Evolutionary conservation across 2,797 vertebrate species (phyloP).

Genomic region (Pangasius djambal): DNA sequence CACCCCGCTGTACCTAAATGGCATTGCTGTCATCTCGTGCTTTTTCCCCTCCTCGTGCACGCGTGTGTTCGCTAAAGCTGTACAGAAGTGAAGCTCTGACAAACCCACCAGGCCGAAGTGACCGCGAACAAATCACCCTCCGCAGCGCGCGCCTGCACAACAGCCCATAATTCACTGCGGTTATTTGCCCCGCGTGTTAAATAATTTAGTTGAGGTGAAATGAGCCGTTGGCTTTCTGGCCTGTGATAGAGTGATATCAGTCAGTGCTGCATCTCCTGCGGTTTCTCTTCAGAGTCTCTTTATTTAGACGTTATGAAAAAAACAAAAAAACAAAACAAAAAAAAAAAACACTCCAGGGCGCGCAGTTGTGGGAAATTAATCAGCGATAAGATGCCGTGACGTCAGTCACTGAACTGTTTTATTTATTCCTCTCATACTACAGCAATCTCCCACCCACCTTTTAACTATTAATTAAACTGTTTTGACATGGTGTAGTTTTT

Average conservation of each 20-base stretch:
- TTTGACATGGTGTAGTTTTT: neutral
- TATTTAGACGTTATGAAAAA: neutral
- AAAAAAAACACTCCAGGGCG: too few species aligned
- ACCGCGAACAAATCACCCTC: constrained; percentile 48
- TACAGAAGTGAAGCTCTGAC: too few species aligned
- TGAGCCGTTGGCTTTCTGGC: constrained; percentile 44
- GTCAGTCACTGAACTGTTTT: neutral
- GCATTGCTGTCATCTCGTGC: constrained; percentile 2
- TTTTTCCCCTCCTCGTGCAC: neutral
- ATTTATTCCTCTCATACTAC: neutral
- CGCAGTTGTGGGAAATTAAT: neutral
- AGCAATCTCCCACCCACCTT: neutral
- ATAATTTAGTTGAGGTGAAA: constrained; percentile 51
- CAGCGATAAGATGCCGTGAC: neutral
- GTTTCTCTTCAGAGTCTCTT: constrained; percentile 19
- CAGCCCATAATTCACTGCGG: constrained; percentile 36
- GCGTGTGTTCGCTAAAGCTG: neutral
- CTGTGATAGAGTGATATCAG: constrained; percentile 38
- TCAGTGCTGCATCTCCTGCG: constrained; percentile 28
- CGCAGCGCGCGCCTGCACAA: constrained; percentile 17
- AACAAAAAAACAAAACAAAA: too few species aligned
- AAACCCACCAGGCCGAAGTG: constrained; percentile 38
- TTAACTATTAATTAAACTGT: neutral
- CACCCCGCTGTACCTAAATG: neutral
- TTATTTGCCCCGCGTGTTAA: constrained; percentile 40